Evolutionary conservation across 2,888 invertebrate species (phyloP), one percentile per base, ranked within the genome.

Genomic region (Agrotis segetum): DNA sequence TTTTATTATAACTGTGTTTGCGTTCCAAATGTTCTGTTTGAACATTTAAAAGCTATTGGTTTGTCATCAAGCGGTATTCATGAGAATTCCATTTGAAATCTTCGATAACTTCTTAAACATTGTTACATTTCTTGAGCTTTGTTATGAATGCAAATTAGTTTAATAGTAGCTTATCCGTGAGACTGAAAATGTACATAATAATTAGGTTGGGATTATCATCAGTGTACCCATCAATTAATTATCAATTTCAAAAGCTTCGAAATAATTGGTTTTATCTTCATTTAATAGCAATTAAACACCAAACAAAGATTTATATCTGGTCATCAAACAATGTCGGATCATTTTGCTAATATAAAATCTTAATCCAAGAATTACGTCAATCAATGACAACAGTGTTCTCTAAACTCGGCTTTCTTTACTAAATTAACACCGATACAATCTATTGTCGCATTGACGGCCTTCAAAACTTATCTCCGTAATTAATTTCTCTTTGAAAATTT

Each of bases 351-450:
- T 79, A 85, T 89, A 87, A 86, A 86, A 87, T 87, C 73, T 81
- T 86, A 86, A 82, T 82, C 82, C 77, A 76, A 65, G 88, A 90
- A 89, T 90, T 88, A 90, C 88, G 91, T 89, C 90, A 92, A 89
- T 92, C 90, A 91, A 85, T 87, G 88, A 89, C 87, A 89, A 89
- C 91, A 89, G 88, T 89, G 85, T 84, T 79, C 87, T 87, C 87
- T 88, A 89, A 92, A 87, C 89, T 87, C 82, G 88, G 87, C 87
- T 90, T 92, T 92, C 91, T 92, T 93, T 91, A 89, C 91, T 91
- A 90, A 94, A 94, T 94, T 92, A 93, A 92, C 92, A 92, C 89
- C 88, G 93, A 93, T 95, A 94, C 88, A 88, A 93, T 94, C 93
- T 92, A 93, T 93, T 92, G 93, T 93, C 93, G 88, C 91, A 92